Conservation (phyloP, 1,140 invertebrate species). For the Phenacoccus solenopsis region DNA sequence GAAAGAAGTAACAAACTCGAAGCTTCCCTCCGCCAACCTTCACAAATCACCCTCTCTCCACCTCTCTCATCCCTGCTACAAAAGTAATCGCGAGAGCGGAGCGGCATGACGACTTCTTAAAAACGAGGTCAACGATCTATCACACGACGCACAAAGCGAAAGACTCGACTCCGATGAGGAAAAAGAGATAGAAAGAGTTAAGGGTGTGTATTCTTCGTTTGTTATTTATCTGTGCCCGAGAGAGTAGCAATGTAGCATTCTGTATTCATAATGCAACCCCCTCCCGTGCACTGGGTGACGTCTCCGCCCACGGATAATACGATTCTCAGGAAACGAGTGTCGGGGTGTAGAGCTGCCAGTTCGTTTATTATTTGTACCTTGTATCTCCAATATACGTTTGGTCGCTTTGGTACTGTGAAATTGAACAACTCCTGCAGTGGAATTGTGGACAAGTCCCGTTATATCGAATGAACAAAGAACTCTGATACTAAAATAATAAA, state of each 20-base stretch:
- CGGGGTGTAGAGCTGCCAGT: not conserved
- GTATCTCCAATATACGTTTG: too few relatives aligned
- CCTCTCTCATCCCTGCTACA: too few relatives aligned
- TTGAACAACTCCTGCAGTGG: not conserved
- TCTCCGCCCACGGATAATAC: not conserved
- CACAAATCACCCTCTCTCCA: not conserved
- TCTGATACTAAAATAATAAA: too few relatives aligned
- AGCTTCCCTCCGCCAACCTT: not conserved
- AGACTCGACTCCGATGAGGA: not conserved
- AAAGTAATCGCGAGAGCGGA: not conserved
- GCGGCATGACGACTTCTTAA: not conserved
- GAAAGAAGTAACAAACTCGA: not conserved
- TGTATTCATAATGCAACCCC: not conserved
- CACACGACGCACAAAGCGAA: not conserved
- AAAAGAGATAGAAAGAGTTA: not conserved
- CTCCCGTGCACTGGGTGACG: not conserved
- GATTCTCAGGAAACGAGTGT: not conserved
- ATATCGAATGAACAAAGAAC: too few relatives aligned
- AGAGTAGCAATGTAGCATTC: too few relatives aligned
- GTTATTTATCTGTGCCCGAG: too few relatives aligned
- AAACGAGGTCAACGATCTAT: not conserved
- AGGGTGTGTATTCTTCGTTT: not conserved
- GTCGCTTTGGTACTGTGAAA: not conserved
- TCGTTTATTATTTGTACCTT: not conserved
- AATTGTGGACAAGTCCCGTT: not conserved